Evolutionary conservation across 2,797 vertebrate genomes (phyloP).

Genomic region (Labeo calbasu): DNA sequence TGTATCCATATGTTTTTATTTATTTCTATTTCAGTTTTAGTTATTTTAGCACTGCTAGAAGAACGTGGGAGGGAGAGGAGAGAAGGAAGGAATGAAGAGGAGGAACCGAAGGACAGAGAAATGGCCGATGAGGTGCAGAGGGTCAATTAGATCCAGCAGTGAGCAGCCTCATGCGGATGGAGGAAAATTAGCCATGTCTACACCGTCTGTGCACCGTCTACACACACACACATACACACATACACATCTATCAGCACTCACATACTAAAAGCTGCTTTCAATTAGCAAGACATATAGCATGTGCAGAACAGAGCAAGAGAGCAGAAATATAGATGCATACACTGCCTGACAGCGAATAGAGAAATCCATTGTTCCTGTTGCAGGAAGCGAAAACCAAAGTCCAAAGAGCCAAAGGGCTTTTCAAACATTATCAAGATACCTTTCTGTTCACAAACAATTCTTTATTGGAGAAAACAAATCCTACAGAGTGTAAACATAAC

Average conservation of each 20-base stretch:
- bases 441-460: background rate
- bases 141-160: conserved; percentile 57
- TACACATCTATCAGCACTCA: conserved; percentile 40
- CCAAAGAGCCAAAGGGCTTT: conserved; percentile 9
- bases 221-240: conserved; percentile 29
- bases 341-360: conserved; percentile 17
- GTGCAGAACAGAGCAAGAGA: conserved; percentile 1
- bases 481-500: background rate
- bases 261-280: conserved; percentile 54
- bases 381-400: background rate
- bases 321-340: conserved; percentile 15
- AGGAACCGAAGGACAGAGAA: conserved; percentile 5
- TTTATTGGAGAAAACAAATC: background rate
- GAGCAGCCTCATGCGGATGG: conserved; percentile 50
- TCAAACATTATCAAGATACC: conserved; percentile 5
- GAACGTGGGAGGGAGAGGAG: background rate
- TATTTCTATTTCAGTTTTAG: too few relatives aligned
- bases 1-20: too few relatives aligned
- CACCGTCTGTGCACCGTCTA: conserved; percentile 36
- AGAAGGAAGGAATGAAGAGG: conserved; percentile 22
- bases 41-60: background rate
- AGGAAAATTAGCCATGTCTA: conserved; percentile 50
- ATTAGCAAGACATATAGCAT: conserved; percentile 49
- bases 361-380: background rate
- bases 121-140: conserved; percentile 20